These are phyloP conservation scores for Sebastiscus tertius DNA, from an alignment of 2,797 vertebrate genomes.

Conservation along the genomic window DNA sequence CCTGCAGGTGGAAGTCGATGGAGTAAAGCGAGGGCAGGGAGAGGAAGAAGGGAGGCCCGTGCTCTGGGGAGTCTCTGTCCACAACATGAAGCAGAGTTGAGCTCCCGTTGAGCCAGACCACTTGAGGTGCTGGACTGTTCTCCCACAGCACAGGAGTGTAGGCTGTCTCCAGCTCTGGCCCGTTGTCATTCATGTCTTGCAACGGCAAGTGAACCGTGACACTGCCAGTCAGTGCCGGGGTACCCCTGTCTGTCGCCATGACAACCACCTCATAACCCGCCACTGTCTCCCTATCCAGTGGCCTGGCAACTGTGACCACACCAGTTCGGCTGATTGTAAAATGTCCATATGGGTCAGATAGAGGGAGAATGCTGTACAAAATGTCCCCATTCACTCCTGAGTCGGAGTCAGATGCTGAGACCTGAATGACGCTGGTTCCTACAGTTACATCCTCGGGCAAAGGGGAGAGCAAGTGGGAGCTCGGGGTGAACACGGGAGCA, in stretches of 20 bases:
- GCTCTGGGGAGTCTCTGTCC: constrained; percentile 86
- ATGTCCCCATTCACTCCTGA: constrained; percentile 86
- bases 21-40: constrained; percentile 79
- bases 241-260: constrained; percentile 87
- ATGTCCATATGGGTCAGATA: constrained; percentile 82
- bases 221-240: constrained; percentile 83
- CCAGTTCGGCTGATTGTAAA: constrained; percentile 84
- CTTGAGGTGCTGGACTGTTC: constrained; percentile 83
- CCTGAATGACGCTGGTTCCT: constrained; percentile 83
- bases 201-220: constrained; percentile 84
- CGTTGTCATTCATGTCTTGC: constrained; percentile 91
- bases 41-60: constrained; percentile 88
- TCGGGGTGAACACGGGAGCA: constrained; percentile 83
- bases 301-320: constrained; percentile 78
- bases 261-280: constrained; percentile 84
- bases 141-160: constrained; percentile 91
- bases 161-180: constrained; percentile 84
- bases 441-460: constrained; percentile 83
- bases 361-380: constrained; percentile 82
- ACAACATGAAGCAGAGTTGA: constrained; percentile 85
- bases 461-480: constrained; percentile 75
- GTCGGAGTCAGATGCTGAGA: constrained; percentile 86
- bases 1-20: constrained; percentile 88
- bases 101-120: constrained; percentile 85
- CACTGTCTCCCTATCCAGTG: constrained; percentile 84